Evolutionary conservation across 2,113 vertebrate species (phyloP).

Genomic region (Otolemur garnettii): DNA sequence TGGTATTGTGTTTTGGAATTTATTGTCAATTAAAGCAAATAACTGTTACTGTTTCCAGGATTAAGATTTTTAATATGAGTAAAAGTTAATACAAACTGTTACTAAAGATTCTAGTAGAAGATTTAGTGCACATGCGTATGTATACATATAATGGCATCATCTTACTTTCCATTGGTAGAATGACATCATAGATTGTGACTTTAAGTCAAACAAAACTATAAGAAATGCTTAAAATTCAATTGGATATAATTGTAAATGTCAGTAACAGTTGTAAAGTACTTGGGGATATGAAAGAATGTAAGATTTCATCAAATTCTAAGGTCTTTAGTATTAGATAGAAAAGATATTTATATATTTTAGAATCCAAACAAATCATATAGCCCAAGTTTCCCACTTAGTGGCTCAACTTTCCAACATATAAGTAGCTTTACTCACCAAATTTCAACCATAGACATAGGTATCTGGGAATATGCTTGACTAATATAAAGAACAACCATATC

Average conservation of each 20-base stretch:
- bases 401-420: slow-evolving; percentile 7
- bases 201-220: neutral
- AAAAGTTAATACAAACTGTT: neutral
- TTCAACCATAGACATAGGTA: neutral
- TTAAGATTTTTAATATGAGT: neutral
- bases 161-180: neutral
- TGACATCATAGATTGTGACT: neutral
- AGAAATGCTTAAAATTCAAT: neutral
- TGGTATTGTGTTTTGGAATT: neutral
- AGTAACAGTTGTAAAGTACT: neutral
- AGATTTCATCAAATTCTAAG: neutral
- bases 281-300: neutral
- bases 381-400: neutral
- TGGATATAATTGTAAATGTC: neutral
- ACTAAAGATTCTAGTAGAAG: neutral
- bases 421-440: neutral
- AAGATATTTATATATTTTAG: neutral
- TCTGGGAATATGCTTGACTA: neutral
- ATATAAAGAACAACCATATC: neutral
- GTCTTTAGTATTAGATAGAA: neutral
- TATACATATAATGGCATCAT: neutral
- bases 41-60: neutral
- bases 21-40: neutral
- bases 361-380: neutral
- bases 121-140: neutral